Base-by-base conservation (phyloP, 64 coral and sea anemone species). In the Hydrozoanthus tunicans region DNA sequence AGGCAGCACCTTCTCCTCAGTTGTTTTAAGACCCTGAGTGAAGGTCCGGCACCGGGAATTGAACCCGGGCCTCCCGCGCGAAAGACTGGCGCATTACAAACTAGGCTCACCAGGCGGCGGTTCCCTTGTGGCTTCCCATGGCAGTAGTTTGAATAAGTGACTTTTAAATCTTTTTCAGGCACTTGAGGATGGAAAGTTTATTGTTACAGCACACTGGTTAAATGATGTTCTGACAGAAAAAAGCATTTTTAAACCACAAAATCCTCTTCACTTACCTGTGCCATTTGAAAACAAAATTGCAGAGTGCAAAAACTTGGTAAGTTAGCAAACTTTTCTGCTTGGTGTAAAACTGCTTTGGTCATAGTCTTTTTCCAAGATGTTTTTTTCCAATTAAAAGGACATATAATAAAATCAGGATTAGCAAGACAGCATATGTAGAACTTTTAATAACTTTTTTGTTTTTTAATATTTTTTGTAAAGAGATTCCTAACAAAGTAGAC, bases 121-220 rank as follows among this genome's bases (percentile, higher is more conserved):
- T 20, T 20, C 20, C 74, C 4, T 17, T 53, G 10, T 52, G 32
- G 9, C 43, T 77, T 51, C 3, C 3, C 11, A 77, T 53, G 26
- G 3, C 4, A 56, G 51, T 54, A 52, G 74, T 20, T 14, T 59
- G 52, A 23, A 2, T 56, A 14, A 73, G 0, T 61, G 13, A 72
- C 25, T 53, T 78, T 24, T 9, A 53, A 13, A 13, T 3, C 73
- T 77, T 81, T 90, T 89, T 8, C 59, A 97, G 95, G 95, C 95
- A 78, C 10, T 94, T 25, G 67, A 77, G 12, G 96, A 95, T 90
- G 94, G 94, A 5, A 98, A 98, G 53, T 69, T 64, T n/a, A 90
- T 98, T 68, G 83, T 95, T 13, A 95, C 96, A 81, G 93, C 93
- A 26, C 94, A 98, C n/a, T 98, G 96, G 96, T 63, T 98, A 58